Conservation (phyloP, 2,888 invertebrate species). For the Gerris lacustris region DNA sequence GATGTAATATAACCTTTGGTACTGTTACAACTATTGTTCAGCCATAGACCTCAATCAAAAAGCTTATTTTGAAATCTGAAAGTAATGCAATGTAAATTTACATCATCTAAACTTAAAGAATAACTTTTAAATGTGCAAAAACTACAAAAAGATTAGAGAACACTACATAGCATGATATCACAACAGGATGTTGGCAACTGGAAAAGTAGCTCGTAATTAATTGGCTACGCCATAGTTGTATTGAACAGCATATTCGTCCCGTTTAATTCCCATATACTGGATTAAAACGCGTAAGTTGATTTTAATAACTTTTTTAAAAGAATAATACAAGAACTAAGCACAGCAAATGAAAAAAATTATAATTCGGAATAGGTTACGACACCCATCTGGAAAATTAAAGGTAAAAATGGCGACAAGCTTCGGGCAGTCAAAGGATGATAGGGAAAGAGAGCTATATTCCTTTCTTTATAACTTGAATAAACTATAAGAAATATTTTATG, state of each 20-base stretch:
- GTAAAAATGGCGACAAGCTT: constrained; percentile 5
- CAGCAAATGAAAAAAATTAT: too few relatives aligned
- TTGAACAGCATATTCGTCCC: not conserved
- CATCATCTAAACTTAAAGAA: too few relatives aligned
- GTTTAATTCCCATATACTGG: too few relatives aligned
- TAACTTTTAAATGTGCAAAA: too few relatives aligned
- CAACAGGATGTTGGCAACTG: not conserved
- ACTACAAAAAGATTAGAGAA: too few relatives aligned
- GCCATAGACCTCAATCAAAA: too few relatives aligned
- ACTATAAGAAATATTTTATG: too few relatives aligned
- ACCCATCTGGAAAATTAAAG: not conserved
- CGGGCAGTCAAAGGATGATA: not conserved
- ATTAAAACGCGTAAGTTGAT: too few relatives aligned
- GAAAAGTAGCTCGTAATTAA: not conserved
- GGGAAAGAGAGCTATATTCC: not conserved
- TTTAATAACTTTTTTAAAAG: too few relatives aligned
- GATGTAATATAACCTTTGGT: not conserved
- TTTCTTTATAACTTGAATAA: not conserved
- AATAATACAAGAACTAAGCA: too few relatives aligned
- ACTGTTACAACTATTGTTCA: not conserved
- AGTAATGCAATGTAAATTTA: too few relatives aligned
- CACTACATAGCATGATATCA: not conserved
- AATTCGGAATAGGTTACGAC: not conserved
- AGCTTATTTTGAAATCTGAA: too few relatives aligned
- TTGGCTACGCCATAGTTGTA: constrained; percentile 1